Conservation (phyloP, 2,113 vertebrate species). For the Scolopax mira region DNA sequence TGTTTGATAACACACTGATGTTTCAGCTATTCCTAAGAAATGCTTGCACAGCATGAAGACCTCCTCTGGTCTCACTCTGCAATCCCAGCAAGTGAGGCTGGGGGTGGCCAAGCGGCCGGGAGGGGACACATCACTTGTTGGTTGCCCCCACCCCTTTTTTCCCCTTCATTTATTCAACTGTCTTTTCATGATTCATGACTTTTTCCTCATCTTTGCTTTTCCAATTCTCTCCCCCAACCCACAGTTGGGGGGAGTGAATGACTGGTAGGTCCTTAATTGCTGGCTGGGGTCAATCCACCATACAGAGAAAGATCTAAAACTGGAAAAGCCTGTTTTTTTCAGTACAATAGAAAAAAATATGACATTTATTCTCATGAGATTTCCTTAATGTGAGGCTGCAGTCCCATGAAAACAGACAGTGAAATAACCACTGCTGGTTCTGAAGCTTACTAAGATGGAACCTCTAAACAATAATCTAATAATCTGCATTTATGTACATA, state of each 20-base stretch:
- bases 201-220: neutral
- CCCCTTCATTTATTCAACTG: neutral
- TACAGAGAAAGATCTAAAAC: neutral
- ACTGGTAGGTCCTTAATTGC: neutral
- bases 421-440: neutral
- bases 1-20: neutral
- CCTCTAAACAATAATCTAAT: neutral
- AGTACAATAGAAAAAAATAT: neutral
- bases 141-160: accelerated
- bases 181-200: neutral
- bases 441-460: neutral
- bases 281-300: neutral
- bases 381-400: neutral
- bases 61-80: neutral
- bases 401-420: neutral
- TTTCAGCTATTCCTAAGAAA: neutral
- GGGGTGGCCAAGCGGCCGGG: neutral
- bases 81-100: neutral
- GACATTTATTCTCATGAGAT: neutral
- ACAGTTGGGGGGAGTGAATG: neutral
- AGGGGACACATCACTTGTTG: neutral
- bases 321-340: neutral
- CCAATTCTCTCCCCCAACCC: neutral
- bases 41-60: neutral
- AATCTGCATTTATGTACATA: neutral